Percentiles rank a stretch among this genome's conserved stretches.
Conservation (phyloP, 2,888 invertebrate species). For the Seira sanloemensis region DNA sequence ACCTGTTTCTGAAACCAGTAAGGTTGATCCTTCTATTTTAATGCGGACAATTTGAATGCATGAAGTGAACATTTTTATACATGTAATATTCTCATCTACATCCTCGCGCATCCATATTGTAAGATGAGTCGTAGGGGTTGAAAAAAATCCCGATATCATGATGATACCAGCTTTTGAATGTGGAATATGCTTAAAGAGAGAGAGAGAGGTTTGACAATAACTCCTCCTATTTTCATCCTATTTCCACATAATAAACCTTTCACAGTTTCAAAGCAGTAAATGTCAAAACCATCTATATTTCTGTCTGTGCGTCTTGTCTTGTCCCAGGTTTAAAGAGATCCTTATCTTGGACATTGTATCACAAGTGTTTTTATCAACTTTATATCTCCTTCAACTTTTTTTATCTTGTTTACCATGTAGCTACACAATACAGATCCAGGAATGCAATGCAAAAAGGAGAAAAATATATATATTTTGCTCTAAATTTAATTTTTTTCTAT, state of each 20-base stretch:
- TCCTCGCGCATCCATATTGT: constrained; percentile 4
- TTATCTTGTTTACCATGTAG: constrained; percentile 10
- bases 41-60: constrained; percentile 45
- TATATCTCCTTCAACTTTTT: constrained; percentile 39
- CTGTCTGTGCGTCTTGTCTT: constrained; percentile 21
- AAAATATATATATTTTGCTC: neutral
- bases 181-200: neutral
- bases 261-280: constrained; percentile 40
- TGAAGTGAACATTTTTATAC: constrained; percentile 27
- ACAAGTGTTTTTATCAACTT: constrained; percentile 37
- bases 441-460: neutral
- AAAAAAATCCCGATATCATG: neutral
- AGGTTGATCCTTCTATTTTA: constrained; percentile 18
- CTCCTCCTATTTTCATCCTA: constrained; percentile 55
- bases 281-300: constrained; percentile 29
- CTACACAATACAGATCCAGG: constrained; percentile 12
- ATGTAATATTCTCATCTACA: neutral
- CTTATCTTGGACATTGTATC: constrained; percentile 35
- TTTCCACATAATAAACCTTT: constrained; percentile 55
- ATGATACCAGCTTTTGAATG: neutral
- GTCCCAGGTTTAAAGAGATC: constrained; percentile 15
- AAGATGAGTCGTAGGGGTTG: neutral
- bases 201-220: constrained; percentile 34
- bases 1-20: constrained; percentile 7
- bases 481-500: constrained; percentile 9